Conservation (phyloP, 2,888 invertebrate species). For the Adineta ricciae region DNA sequence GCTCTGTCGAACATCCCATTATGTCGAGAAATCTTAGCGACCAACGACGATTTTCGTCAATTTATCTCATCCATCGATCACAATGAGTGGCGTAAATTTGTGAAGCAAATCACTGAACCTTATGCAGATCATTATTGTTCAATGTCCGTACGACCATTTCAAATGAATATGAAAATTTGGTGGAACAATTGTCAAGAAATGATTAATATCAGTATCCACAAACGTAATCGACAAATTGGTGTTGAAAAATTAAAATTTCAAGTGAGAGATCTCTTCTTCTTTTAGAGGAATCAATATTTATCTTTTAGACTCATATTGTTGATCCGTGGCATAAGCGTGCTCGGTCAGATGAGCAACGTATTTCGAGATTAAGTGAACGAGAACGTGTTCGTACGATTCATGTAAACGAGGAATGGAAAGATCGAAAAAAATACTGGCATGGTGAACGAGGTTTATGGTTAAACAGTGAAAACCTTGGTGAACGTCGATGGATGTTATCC, state of each 20-base stretch:
- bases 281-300: too few relatives aligned
- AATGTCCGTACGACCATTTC: slow-evolving; percentile 50
- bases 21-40: slow-evolving; percentile 55
- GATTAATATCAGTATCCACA: slow-evolving; percentile 56
- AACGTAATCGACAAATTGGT: slow-evolving; percentile 54
- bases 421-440: slow-evolving; percentile 55
- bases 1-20: slow-evolving; percentile 51
- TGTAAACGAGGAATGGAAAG: slow-evolving; percentile 55
- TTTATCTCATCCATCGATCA: slow-evolving; percentile 41
- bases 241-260: slow-evolving; percentile 54
- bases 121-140: slow-evolving; percentile 55
- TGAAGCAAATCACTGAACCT: slow-evolving; percentile 52
- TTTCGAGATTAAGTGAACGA: not conserved
- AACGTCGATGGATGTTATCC: slow-evolving; percentile 57
- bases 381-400: slow-evolving; percentile 53
- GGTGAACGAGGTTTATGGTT: slow-evolving; percentile 49
- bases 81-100: slow-evolving; percentile 54
- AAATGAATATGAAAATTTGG: slow-evolving; percentile 53
- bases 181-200: slow-evolving; percentile 59
- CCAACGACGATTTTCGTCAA: slow-evolving; percentile 58
- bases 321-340: slow-evolving; percentile 46
- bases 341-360: slow-evolving; percentile 12
- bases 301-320: slow-evolving; percentile 53
- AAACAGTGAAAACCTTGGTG: slow-evolving; percentile 37
- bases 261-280: slow-evolving; percentile 40